Evolutionary conservation across 2,888 invertebrate species (phyloP).

Genomic region (Drosophila austrosaltans): DNA sequence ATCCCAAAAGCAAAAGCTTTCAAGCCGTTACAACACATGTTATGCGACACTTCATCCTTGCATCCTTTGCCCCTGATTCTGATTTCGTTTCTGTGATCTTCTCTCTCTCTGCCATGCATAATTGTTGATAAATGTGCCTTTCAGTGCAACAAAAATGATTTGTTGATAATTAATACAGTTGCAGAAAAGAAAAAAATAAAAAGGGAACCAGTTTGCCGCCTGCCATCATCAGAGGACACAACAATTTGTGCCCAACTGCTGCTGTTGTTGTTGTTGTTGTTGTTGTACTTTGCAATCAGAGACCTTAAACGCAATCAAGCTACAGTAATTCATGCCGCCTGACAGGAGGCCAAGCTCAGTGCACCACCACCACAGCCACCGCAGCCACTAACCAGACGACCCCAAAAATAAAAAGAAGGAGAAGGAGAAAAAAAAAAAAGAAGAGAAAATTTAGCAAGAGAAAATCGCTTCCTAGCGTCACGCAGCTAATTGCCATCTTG

Average conservation of each 20-base stretch:
- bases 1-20: slow-evolving; percentile 25
- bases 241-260: slow-evolving; percentile 65
- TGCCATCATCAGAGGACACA: slow-evolving; percentile 46
- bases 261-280: slow-evolving; percentile 17
- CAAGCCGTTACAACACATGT: slow-evolving; percentile 62
- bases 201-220: slow-evolving; percentile 60
- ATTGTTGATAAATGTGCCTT: slow-evolving; percentile 76
- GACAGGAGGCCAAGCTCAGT: slow-evolving; percentile 52
- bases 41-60: slow-evolving; percentile 62
- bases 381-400: slow-evolving; percentile 23
- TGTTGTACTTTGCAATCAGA: slow-evolving; percentile 56
- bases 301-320: slow-evolving; percentile 78
- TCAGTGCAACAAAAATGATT: slow-evolving; percentile 76
- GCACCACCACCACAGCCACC: slow-evolving; percentile 3
- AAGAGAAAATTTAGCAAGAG: slow-evolving; percentile 16
- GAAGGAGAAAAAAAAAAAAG: slow-evolving; percentile 13
- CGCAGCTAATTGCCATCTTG: slow-evolving; percentile 64
- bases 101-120: slow-evolving; percentile 61
- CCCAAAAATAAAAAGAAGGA: slow-evolving; percentile 30
- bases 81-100: background rate
- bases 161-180: slow-evolving; percentile 78
- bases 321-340: slow-evolving; percentile 74
- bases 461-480: slow-evolving; percentile 46
- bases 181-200: slow-evolving; percentile 6
- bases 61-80: slow-evolving; percentile 8